Evolutionary conservation across 2,113 vertebrate species (phyloP), one percentile per base, ranked within the genome.

Genomic region (Amazona guildingii): DNA sequence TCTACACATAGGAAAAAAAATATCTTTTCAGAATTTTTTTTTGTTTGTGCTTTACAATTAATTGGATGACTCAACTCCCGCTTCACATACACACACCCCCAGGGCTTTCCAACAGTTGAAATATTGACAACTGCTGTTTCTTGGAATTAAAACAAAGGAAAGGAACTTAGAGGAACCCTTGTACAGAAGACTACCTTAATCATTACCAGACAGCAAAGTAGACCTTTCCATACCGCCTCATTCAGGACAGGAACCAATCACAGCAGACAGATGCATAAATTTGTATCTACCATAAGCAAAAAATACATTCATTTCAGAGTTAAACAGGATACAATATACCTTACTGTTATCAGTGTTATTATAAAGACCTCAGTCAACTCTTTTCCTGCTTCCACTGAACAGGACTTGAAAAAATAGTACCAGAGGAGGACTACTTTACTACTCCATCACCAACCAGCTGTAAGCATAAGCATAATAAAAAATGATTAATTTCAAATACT

Each of bases 391-490:
- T 59, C 21, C 25, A 28, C 16, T 44, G 4, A 66, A 44, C 2
- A 15, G 9, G 33, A 25, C 16, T 54, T 57, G 4, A 39, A 39
- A 70, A 87, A 17, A 29, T 4, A 55, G 11, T 8, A 73, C 29
- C 13, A 23, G 7, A 84, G 10, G 10, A 90, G 37, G 3, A 18
- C 21, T 27, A 4, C 17, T 49, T 28, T 13, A 70, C 11, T 17
- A 31, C 4, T 35, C 41, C 10, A 41, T 19, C 9, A 44, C 3
- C 7, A 29, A 23, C 9, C 6, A 79, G 25, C 29, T 64, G 49
- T 25, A 63, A 75, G 18, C 11, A 11, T 23, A 57, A n/a, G 5
- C 1, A 28, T 24, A 67, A 35, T 0, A 0, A 4, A 11, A 2
- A n/a, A 28, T 4, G 74, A 4, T 4, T 7, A 18, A 70, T 27